Evolutionary conservation across 2,797 vertebrate genomes (phyloP).

Genomic region (Salmo trutta): DNA sequence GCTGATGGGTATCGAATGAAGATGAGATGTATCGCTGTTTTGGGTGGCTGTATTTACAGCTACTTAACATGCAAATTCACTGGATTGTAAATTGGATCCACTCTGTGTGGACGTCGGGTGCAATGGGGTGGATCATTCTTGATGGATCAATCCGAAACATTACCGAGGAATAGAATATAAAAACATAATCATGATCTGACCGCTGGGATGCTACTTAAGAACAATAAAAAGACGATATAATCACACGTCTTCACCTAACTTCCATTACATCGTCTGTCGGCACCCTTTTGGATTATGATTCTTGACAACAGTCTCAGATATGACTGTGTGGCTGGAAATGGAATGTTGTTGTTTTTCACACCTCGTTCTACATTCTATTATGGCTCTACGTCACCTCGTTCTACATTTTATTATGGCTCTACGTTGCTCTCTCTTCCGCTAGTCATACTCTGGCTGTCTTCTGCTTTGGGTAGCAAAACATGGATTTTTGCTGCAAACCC

Average conservation of each 20-base stretch:
- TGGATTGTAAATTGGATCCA: conserved; percentile 59
- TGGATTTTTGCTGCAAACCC: conserved; percentile 62
- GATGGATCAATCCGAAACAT: conserved; percentile 51
- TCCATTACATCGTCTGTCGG: conserved; percentile 20
- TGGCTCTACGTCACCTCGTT: conserved; percentile 53
- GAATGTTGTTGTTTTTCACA: conserved; percentile 60
- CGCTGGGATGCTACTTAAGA: conserved; percentile 58
- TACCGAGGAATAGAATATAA: conserved; percentile 46
- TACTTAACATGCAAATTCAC: conserved; percentile 57
- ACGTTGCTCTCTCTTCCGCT: conserved; percentile 51
- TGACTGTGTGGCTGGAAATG: conserved; percentile 68
- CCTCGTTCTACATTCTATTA: conserved; percentile 47
- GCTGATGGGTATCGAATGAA: conserved; percentile 56
- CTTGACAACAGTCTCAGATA: conserved; percentile 57
- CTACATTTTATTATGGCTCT: conserved; percentile 42
- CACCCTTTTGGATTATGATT: conserved; percentile 67
- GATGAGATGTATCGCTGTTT: conserved; percentile 55
- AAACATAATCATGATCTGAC: conserved; percentile 64
- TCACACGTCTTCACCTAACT: conserved; percentile 39
- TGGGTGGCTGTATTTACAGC: conserved; percentile 31
- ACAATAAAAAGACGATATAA: conserved; percentile 51
- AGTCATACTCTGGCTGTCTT: conserved; percentile 60
- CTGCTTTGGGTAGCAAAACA: conserved; percentile 71
- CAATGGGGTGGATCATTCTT: conserved; percentile 49
- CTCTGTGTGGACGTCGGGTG: conserved; percentile 60